These are phyloP conservation scores for Lucinisca nassula DNA, from an alignment of 2,888 invertebrate genomes.

Conservation along the genomic window DNA sequence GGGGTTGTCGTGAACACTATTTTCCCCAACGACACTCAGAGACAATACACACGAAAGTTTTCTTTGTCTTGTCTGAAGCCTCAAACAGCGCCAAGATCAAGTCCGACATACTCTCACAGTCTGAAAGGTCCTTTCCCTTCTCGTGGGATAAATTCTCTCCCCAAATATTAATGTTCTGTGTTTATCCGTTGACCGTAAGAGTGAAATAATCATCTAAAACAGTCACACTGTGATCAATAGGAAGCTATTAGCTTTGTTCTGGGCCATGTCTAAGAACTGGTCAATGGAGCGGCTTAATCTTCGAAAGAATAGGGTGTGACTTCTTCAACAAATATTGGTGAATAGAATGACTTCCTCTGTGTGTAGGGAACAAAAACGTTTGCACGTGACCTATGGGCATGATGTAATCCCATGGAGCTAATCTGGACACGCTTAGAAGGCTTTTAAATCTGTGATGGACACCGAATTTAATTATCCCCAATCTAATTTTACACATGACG, in stretches of 20 bases:
- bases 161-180: constrained; percentile 5
- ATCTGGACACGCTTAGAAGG: background rate
- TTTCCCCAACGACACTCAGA: no score
- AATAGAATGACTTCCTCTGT: background rate
- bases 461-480: constrained; percentile 8
- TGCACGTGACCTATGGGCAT: constrained; percentile 6
- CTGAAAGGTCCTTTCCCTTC: no score
- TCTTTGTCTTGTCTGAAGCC: no score
- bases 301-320: background rate
- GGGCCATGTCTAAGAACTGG: background rate
- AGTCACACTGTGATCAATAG: background rate
- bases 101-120: no score
- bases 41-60: no score
- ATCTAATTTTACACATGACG: constrained; percentile 13
- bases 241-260: background rate
- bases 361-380: background rate
- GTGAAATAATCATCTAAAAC: background rate
- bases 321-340: constrained; percentile 9
- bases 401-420: constrained; percentile 1
- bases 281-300: background rate
- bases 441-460: constrained; percentile 8
- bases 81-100: no score
- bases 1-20: no score
- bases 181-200: background rate
- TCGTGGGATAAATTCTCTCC: background rate